Evolutionary conservation across 2,113 vertebrate genomes (phyloP).

Genomic region (Siphamia tubifer): DNA sequence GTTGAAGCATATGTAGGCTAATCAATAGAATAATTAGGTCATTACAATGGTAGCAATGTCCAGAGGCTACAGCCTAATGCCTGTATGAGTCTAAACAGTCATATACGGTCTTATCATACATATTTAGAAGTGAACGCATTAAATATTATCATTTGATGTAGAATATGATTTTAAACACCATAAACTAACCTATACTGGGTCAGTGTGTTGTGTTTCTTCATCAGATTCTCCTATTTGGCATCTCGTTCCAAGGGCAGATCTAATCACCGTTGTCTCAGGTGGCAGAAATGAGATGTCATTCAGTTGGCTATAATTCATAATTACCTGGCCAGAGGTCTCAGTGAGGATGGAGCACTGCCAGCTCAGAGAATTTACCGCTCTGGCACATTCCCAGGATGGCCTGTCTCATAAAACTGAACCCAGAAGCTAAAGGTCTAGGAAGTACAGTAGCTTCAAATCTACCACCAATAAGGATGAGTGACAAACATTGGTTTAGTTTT

Average conservation of each 20-base stretch:
- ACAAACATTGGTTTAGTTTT: neutral
- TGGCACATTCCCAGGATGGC: conserved; percentile 5
- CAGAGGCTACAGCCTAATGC: conserved; percentile 4
- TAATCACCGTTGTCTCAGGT: conserved; percentile 45
- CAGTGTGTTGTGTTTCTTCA: conserved; percentile 1
- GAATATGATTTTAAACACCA: neutral
- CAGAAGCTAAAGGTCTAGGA: conserved; percentile 6
- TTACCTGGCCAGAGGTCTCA: neutral
- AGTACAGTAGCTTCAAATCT: neutral
- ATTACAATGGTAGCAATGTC: conserved; percentile 37
- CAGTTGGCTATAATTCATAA: conserved; percentile 32
- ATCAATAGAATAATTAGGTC: conserved; percentile 70
- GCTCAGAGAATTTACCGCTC: conserved; percentile 26
- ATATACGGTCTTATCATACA: neutral
- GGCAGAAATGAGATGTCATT: conserved; percentile 43
- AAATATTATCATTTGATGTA: neutral
- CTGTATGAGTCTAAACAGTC: neutral
- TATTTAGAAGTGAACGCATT: neutral
- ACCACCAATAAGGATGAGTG: neutral
- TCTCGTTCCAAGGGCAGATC: conserved; percentile 27
- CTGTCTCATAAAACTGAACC: conserved; percentile 3
- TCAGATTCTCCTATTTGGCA: neutral
- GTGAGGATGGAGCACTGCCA: neutral
- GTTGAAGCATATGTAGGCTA: conserved; percentile 60
- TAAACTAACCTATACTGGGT: neutral